Base-by-base conservation (phyloP, 2,888 invertebrate species). In the Plebejus melissa region DNA sequence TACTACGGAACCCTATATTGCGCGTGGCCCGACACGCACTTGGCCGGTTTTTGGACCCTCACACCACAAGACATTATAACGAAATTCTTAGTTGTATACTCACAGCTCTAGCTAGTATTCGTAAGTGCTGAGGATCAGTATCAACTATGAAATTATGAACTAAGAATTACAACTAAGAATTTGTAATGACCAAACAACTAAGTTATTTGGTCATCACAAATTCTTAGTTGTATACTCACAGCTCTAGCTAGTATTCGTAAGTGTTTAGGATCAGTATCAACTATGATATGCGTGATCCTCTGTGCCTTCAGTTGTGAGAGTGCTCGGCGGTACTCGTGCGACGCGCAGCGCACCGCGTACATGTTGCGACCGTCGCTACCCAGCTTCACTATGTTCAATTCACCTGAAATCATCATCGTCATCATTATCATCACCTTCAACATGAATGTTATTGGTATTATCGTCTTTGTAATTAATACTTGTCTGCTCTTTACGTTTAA, bases 21-120 rank as follows among this genome's bases (percentile, higher is more conserved):
- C 22, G 22, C 22, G 22, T 22, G 22, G 22, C 22, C 22, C 22
- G 22, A 22, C 22, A 22, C 22, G 22, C 22, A 22, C 22, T 22
- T 22, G 22, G 22, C 22, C 22, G 22, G 22, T 32, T 32, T 32
- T 32, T 32, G 1, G 32, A 32, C 32, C 32, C 1, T 32, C 2
- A 32, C 32, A 32, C 32, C 32, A 32, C 32, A 32, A 32, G 38
- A 38, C 6, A 38, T 38, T 38, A 38, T 5, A 38, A 32, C 32
- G 32, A 32, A 38, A 38, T 38, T 9, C 9, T 46, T 46, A 46
- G 6, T 38, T 74, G 5, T 22, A 41, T 74, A 88, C 97, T 95
- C 89, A 98, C 98, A 85, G 98, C 97, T 90, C 98, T 95, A 79
- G 98, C 97, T 87, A 99, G 95, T 83, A 95, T 95, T 79, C 96